phyloP scores from a whole-genome alignment of 1,140 invertebrate species.

The Drosophila repletoides region DNA sequence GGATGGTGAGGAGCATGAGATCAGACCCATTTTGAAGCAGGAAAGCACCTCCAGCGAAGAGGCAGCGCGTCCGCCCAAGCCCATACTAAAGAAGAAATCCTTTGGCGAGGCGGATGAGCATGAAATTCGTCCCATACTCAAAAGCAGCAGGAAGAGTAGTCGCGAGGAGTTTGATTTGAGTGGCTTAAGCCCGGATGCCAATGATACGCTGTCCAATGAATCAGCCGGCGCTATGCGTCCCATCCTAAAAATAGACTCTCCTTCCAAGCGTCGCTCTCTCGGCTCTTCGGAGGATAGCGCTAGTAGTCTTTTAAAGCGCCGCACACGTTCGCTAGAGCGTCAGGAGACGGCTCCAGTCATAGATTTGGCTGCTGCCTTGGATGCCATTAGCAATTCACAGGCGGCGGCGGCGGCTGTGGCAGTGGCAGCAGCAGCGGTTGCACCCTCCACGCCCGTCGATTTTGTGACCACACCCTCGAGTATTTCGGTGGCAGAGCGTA shows the following conservation, averaged over 20 bases:
- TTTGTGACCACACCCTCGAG: constrained; percentile 45
- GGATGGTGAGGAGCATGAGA: constrained; percentile 84
- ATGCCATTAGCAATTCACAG: constrained; percentile 66
- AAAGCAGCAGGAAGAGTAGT: constrained; percentile 87
- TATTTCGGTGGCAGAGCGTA: constrained; percentile 80
- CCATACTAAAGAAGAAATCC: constrained; percentile 93
- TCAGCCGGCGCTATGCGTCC: constrained; percentile 53
- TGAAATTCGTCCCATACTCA: constrained; percentile 88
- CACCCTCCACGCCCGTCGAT: constrained; percentile 44
- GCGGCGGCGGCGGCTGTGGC: no score
- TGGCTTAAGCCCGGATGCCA: constrained; percentile 32
- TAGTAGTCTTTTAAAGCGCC: constrained; percentile 57
- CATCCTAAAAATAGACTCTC: constrained; percentile 75
- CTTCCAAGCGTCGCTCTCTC: constrained; percentile 72
- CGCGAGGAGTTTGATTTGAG: constrained; percentile 75
- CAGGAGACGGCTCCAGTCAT: constrained; percentile 58
- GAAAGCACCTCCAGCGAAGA: constrained; percentile 72
- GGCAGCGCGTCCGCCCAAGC: constrained; percentile 84
- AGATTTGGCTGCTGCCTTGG: constrained; percentile 64
- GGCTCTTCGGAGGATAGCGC: constrained; percentile 21
- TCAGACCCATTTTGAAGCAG: constrained; percentile 89
- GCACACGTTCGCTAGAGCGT: constrained; percentile 77
- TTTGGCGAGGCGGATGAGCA: constrained; percentile 90
- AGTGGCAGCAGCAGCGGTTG: no score
- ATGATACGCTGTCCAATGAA: constrained; percentile 24